phyloP scores from a whole-genome alignment of 2,888 invertebrate genomes.

The Drosophila hamatofila region DNA sequence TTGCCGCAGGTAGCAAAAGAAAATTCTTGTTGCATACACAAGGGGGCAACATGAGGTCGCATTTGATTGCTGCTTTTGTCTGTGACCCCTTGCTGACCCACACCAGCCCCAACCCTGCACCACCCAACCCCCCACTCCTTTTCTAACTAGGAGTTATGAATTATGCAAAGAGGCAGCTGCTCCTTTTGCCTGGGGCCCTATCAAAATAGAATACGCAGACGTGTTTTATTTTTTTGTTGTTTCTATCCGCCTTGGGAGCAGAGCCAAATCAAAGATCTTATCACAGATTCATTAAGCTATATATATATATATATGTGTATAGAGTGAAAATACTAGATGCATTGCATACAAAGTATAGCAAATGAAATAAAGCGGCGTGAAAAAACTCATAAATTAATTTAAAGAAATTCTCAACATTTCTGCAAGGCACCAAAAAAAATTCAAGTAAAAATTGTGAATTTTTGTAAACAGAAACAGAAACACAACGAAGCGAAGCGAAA shows the following conservation, averaged over 20 bases:
- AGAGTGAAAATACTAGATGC: constrained; percentile 7
- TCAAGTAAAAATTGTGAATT: constrained; percentile 34
- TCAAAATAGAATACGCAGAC: constrained; percentile 44
- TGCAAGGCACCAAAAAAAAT: constrained; percentile 14
- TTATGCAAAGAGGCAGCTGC: constrained; percentile 66
- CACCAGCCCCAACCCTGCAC: neutral
- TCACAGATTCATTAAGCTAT: constrained; percentile 40
- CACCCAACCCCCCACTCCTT: neutral
- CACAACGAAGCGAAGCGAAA: constrained; percentile 69
- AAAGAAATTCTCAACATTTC: constrained; percentile 68
- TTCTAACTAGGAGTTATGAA: constrained; percentile 66
- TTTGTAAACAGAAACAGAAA: constrained; percentile 48
- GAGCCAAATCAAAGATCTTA: constrained; percentile 43
- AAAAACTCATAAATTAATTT: constrained; percentile 74
- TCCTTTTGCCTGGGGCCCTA: constrained; percentile 40
- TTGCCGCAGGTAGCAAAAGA: constrained; percentile 33
- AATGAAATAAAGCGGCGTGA: constrained; percentile 53
- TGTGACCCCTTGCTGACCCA: constrained; percentile 18
- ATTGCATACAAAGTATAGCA: constrained; percentile 45
- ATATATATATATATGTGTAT: constrained; percentile 13
- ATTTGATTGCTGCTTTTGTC: constrained; percentile 64
- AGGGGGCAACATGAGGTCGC: constrained; percentile 58
- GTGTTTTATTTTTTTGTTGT: neutral
- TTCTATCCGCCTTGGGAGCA: constrained; percentile 31
- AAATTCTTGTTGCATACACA: constrained; percentile 70